These are phyloP conservation scores for Garra rufa DNA, from an alignment of 2,113 vertebrate species.

Conservation along the genomic window DNA sequence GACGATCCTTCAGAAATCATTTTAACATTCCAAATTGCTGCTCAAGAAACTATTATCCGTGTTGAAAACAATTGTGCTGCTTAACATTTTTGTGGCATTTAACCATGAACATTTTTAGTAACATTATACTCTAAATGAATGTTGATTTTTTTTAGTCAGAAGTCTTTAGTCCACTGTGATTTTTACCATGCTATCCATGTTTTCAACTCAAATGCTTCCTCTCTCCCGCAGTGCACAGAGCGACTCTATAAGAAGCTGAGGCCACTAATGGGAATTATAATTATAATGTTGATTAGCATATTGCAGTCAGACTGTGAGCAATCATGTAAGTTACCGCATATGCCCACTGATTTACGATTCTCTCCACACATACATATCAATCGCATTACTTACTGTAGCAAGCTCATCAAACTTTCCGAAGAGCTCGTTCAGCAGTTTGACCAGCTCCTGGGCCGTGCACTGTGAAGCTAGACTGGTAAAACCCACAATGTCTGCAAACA, in stretches of 20 bases:
- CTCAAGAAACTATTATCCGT: too few relatives aligned
- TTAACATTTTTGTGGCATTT: too few relatives aligned
- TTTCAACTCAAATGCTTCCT: neutral
- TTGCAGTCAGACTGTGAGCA: constrained; percentile 2
- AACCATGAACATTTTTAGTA: neutral
- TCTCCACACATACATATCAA: constrained; percentile 22
- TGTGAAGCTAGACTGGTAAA: constrained; percentile 97
- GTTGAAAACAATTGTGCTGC: too few relatives aligned
- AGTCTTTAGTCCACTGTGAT: neutral
- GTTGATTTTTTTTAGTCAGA: neutral
- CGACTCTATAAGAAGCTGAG: neutral
- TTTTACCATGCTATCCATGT: neutral
- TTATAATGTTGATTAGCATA: constrained; percentile 5
- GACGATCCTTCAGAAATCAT: too few relatives aligned
- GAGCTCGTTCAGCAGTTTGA: constrained; percentile 96
- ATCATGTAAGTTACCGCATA: neutral
- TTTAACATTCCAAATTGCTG: too few relatives aligned
- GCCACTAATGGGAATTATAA: constrained; percentile 1
- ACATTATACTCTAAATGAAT: neutral
- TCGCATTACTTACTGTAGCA: constrained; percentile 86
- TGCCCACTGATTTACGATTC: neutral
- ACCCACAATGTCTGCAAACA: constrained; percentile 98
- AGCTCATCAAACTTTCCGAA: constrained; percentile 98
- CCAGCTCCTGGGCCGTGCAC: constrained; percentile 96
- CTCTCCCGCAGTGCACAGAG: neutral